These are phyloP conservation scores for Triplophysa bombifrons DNA, from an alignment of 2,797 vertebrate species.

Conservation along the genomic window DNA sequence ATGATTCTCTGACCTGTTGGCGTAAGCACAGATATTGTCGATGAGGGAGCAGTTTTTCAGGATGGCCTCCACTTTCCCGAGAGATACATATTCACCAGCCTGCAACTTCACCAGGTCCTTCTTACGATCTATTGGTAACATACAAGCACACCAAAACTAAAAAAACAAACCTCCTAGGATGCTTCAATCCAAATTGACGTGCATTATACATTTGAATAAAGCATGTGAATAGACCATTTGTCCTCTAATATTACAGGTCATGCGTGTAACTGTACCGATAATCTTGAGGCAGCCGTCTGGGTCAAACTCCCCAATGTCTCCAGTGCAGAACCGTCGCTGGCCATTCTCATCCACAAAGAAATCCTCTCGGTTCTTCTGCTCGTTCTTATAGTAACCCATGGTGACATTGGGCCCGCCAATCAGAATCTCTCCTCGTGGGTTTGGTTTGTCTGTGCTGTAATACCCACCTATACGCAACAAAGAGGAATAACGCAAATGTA, in stretches of 20 bases:
- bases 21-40: constrained; percentile 97
- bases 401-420: constrained; percentile 93
- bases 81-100: constrained; percentile 95
- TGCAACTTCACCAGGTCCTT: constrained; percentile 97
- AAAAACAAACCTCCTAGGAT: not conserved
- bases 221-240: not conserved
- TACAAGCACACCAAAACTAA: not conserved
- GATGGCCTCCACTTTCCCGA: constrained; percentile 96
- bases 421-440: constrained; percentile 92
- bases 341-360: constrained; percentile 88
- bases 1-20: constrained; percentile 83
- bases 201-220: not conserved
- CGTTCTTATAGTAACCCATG: constrained; percentile 95
- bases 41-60: constrained; percentile 92
- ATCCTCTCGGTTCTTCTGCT: constrained; percentile 82
- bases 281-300: constrained; percentile 94
- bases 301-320: constrained; percentile 93
- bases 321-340: constrained; percentile 95
- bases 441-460: constrained; percentile 90
- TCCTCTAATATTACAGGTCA: not conserved
- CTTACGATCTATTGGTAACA: constrained; percentile 83
- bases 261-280: constrained; percentile 81
- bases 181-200: no score
- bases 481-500: not conserved
- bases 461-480: constrained; percentile 82